Conservation (phyloP, 2,113 vertebrate genomes). For the Chionis minor region DNA sequence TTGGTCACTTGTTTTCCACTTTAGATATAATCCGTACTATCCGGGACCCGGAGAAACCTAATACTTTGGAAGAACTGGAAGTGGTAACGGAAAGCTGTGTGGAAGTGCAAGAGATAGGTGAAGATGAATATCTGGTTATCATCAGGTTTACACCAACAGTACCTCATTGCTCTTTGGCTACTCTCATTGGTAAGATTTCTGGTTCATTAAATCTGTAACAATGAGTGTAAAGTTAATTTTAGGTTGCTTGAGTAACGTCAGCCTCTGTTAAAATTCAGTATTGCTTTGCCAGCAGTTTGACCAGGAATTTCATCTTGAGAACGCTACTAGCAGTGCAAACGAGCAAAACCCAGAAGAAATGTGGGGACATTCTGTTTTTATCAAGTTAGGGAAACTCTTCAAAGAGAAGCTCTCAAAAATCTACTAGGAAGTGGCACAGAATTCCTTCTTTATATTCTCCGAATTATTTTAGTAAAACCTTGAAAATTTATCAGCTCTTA, state of each 20-base stretch:
- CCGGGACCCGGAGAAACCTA: constrained; percentile 95
- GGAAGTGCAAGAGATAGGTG: constrained; percentile 84
- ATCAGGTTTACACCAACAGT: constrained; percentile 96
- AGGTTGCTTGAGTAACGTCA: background rate
- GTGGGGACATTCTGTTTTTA: background rate
- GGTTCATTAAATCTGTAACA: accelerated
- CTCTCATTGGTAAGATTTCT: constrained; percentile 87
- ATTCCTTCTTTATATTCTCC: background rate
- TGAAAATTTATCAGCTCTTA: background rate
- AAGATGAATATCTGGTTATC: constrained; percentile 89
- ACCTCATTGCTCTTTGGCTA: constrained; percentile 96
- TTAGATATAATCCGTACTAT: constrained; percentile 94
- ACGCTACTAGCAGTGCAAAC: background rate
- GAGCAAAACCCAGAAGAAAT: background rate
- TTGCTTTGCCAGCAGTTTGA: background rate
- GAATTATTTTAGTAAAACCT: background rate
- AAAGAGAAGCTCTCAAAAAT: background rate
- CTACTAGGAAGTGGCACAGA: background rate
- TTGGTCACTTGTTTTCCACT: background rate
- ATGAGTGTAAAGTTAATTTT: accelerated
- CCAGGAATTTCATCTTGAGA: background rate
- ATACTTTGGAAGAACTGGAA: constrained; percentile 94
- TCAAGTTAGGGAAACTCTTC: background rate
- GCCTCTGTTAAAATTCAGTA: background rate
- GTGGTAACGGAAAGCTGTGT: constrained; percentile 93